These are phyloP conservation scores for Crambe crambe DNA, from an alignment of 37 sponge, comb jelly and placozoan genomes.

Conservation along the genomic window DNA sequence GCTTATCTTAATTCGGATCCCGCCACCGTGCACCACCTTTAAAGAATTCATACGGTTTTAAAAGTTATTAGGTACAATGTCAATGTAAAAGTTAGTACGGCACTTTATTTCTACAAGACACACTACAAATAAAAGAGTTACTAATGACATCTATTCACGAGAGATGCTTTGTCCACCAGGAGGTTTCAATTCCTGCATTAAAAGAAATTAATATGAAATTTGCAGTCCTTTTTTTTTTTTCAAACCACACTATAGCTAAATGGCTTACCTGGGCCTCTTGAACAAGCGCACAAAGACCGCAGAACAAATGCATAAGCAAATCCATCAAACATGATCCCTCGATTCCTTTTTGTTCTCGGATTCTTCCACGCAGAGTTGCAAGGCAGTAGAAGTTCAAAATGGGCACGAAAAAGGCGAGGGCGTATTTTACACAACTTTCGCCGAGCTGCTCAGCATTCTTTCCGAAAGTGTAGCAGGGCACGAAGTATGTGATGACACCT, in stretches of 20 bases:
- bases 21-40: neutral
- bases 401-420: slow-evolving; percentile 60
- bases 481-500: slow-evolving; percentile 70
- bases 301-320: slow-evolving; percentile 2
- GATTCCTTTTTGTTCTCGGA: slow-evolving; percentile 80
- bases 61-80: neutral
- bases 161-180: slow-evolving; percentile 10
- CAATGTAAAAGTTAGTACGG: too few species aligned
- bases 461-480: slow-evolving; percentile 72
- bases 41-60: neutral
- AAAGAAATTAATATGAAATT: neutral
- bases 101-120: too few species aligned
- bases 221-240: too few species aligned
- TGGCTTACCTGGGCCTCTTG: slow-evolving; percentile 32
- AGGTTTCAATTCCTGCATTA: slow-evolving; percentile 1
- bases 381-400: slow-evolving; percentile 53
- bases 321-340: slow-evolving; percentile 65
- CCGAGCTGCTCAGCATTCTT: slow-evolving; percentile 72
- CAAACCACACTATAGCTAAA: too few species aligned
- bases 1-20: neutral
- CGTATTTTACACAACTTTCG: slow-evolving; percentile 68
- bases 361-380: slow-evolving; percentile 45
- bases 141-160: slow-evolving; percentile 14
- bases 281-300: slow-evolving; percentile 15
- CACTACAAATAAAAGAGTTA: too few species aligned